A percentile compares a stretch with the other conserved stretches of the same genome.
These are phyloP conservation scores for Hyphantria cunea DNA, from an alignment of 1,140 invertebrate species.

Conservation along the genomic window DNA sequence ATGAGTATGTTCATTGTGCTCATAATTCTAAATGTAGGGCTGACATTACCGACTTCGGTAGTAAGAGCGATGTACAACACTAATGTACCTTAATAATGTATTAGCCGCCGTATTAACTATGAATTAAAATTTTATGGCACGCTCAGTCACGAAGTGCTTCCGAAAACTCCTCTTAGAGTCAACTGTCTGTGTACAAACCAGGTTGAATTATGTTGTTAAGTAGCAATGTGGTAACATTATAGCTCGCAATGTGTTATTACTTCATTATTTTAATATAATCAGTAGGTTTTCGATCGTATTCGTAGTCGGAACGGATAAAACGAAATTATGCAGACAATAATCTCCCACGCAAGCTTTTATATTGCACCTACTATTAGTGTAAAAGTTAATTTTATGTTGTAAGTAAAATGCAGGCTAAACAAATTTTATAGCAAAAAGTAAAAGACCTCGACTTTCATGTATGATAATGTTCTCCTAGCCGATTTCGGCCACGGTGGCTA, in stretches of 20 bases:
- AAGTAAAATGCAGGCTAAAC: neutral
- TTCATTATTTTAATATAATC: constrained; percentile 31
- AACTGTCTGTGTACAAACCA: constrained; percentile 9
- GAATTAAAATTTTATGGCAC: constrained; percentile 61
- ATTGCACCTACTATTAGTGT: neutral
- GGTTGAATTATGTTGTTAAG: constrained; percentile 31
- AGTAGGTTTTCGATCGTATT: constrained; percentile 7
- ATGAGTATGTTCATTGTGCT: constrained; percentile 15
- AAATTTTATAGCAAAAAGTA: neutral
- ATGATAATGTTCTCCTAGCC: too few relatives aligned
- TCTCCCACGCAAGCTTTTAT: constrained; percentile 24
- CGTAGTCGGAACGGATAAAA: constrained; percentile 13
- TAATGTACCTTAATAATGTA: constrained; percentile 61
- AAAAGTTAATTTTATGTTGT: neutral
- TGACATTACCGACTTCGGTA: constrained; percentile 36
- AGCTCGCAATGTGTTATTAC: constrained; percentile 39
- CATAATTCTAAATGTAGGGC: constrained; percentile 5
- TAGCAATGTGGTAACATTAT: constrained; percentile 48
- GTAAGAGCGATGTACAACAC: constrained; percentile 48
- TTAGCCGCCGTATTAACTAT: constrained; percentile 60
- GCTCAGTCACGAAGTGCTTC: constrained; percentile 60
- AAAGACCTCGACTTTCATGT: constrained; percentile 13
- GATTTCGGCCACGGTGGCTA: too few relatives aligned
- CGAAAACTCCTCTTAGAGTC: constrained; percentile 45
- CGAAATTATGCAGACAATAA: constrained; percentile 2